A percentile compares a stretch with the other conserved stretches of the same genome.
These are phyloP conservation scores for Nautilus pompilius DNA, from an alignment of 1,140 invertebrate species.

Conservation along the genomic window DNA sequence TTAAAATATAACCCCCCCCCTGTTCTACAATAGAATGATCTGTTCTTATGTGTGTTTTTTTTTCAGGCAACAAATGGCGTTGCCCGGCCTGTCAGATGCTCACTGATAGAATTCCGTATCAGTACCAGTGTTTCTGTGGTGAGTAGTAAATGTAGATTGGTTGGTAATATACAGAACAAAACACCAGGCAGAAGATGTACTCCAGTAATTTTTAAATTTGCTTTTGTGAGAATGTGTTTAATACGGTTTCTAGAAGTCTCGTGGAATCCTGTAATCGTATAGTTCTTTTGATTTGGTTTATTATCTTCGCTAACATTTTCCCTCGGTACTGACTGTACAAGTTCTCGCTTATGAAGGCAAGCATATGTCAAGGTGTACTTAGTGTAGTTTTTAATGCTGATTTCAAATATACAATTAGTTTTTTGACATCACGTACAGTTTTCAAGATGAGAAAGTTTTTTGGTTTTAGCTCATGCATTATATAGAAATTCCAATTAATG, in stretches of 20 bases:
- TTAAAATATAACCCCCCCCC: too few relatives aligned
- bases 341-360: too few relatives aligned
- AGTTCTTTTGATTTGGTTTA: neutral
- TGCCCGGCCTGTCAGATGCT: constrained; percentile 67
- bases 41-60: too few relatives aligned
- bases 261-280: neutral
- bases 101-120: constrained; percentile 33
- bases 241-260: neutral
- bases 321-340: too few relatives aligned
- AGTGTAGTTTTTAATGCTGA: too few relatives aligned
- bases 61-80: constrained; percentile 70
- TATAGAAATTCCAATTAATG: too few relatives aligned
- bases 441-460: too few relatives aligned
- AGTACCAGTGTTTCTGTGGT: constrained; percentile 56
- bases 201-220: neutral
- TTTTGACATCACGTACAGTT: too few relatives aligned
- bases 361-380: too few relatives aligned
- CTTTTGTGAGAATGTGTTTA: neutral
- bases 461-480: too few relatives aligned
- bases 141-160: constrained; percentile 13
- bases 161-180: neutral
- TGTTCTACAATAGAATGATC: too few relatives aligned
- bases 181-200: neutral
- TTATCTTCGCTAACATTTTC: neutral
- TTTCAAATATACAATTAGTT: too few relatives aligned